phyloP scores from a whole-genome alignment of 2,113 vertebrate species.

The Prochilodus magdalenae region DNA sequence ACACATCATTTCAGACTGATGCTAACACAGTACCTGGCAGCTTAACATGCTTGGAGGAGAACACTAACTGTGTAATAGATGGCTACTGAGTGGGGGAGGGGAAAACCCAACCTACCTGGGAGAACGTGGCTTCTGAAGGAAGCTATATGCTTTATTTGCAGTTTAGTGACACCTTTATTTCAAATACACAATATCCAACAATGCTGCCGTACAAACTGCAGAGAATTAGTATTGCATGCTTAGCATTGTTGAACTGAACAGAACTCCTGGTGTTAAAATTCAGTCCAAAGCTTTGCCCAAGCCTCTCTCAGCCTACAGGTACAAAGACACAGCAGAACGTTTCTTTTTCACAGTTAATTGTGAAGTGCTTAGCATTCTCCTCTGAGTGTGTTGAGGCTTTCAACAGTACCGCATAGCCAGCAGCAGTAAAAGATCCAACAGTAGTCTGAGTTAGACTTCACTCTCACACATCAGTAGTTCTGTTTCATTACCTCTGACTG shows the following conservation, averaged over 20 bases:
- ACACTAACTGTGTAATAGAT: too few relatives aligned
- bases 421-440: background rate
- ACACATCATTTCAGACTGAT: too few relatives aligned
- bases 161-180: too few relatives aligned
- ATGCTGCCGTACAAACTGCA: background rate
- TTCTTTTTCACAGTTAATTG: background rate
- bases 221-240: background rate
- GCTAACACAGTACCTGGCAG: too few relatives aligned
- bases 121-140: too few relatives aligned
- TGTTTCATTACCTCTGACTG: constrained; percentile 13
- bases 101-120: too few relatives aligned
- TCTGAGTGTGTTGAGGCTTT: background rate
- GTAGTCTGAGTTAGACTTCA: background rate
- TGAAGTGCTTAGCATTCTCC: background rate
- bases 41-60: too few relatives aligned
- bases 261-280: background rate
- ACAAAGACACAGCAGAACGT: too few relatives aligned
- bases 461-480: background rate
- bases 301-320: too few relatives aligned
- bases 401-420: background rate
- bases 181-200: too few relatives aligned
- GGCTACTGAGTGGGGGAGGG: too few relatives aligned
- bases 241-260: background rate
- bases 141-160: too few relatives aligned
- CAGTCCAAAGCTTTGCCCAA: background rate